Base-by-base conservation (phyloP, 2,888 invertebrate genomes). In the Agrotis exclamationis region DNA sequence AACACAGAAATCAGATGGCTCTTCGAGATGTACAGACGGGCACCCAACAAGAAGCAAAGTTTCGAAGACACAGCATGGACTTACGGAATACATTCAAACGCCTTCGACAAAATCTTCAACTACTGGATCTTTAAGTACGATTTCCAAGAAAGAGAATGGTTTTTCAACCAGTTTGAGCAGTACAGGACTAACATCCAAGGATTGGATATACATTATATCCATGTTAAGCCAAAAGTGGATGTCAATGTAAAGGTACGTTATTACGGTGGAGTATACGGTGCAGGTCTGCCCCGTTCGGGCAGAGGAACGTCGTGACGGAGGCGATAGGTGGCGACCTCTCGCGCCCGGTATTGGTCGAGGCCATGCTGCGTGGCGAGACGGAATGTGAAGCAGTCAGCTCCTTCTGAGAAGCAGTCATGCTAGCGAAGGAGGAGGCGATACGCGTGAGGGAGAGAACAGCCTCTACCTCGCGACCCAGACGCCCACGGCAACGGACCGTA, bases 81-180 rank as follows among this genome's bases (percentile, higher is more conserved):
- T 64, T 99, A 99, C 88, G 99, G 99, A 0, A 97, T 99, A 80
- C 97, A 98, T 85, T 95, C 97, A 0, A 96, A 97, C 1, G 97
- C 97, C 24, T 92, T 98, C 24, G 94, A 96, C 16, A 96, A 97
- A 63, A 94, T 99, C 44, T 93, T 98, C 39, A 95, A 97, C 2
- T 97, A 98, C 89, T 99, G 99, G 99, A 96, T 96, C 33, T 97
- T 97, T 47, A 96, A 97, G 53, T 99, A 98, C 89, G 96, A 97
- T 74, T 90, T 94, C 51, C 89, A 89, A 50, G 94, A 97, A 63
- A 96, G 97, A 14, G 97, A 97, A 85, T 91, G 93, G 18, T 96
- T 96, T 57, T 92, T 99, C 24, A 99, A 99, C 87, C 93, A 97
- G 73, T 97, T 97, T 82, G 96, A 97, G 0, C 98, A 99, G 71